Conservation (phyloP, 2,797 vertebrate genomes). For the Arrhamphus sclerolepis region DNA sequence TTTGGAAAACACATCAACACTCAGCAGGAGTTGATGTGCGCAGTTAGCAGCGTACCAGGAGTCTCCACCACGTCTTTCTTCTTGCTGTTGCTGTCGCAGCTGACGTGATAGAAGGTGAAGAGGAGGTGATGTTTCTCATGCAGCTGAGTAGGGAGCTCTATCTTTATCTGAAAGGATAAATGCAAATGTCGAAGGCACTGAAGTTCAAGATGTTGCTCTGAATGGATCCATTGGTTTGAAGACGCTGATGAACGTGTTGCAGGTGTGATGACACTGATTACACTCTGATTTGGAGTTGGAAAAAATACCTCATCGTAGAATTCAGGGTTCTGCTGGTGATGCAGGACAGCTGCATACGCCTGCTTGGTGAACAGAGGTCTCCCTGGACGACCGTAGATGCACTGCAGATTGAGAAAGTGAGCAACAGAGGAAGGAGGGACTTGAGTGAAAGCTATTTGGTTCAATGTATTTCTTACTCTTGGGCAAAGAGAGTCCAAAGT, state of each 20-base stretch:
- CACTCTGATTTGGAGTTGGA: not conserved
- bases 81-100: slow-evolving; percentile 96
- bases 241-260: not conserved
- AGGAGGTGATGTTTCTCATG: slow-evolving; percentile 95
- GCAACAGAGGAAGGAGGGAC: not conserved
- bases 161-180: slow-evolving; percentile 86
- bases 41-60: slow-evolving; percentile 79
- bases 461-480: not conserved
- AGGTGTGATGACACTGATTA: not conserved
- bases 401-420: slow-evolving; percentile 72
- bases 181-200: slow-evolving; percentile 13
- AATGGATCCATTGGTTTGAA: too few species aligned
- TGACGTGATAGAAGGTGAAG: slow-evolving; percentile 95
- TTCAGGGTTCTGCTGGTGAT: slow-evolving; percentile 98
- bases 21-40: not conserved
- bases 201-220: too few species aligned
- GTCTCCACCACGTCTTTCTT: slow-evolving; percentile 93
- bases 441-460: not conserved
- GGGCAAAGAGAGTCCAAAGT: not conserved
- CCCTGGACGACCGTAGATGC: slow-evolving; percentile 93
- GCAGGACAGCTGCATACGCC: slow-evolving; percentile 88
- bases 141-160: slow-evolving; percentile 94
- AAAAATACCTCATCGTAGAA: slow-evolving; percentile 94
- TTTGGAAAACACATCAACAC: too few species aligned
- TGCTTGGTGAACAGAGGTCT: slow-evolving; percentile 88